Evolutionary conservation across 2,888 invertebrate species (phyloP), one percentile per base, ranked within the genome.

Genomic region (Phoenoteleia sp.): DNA sequence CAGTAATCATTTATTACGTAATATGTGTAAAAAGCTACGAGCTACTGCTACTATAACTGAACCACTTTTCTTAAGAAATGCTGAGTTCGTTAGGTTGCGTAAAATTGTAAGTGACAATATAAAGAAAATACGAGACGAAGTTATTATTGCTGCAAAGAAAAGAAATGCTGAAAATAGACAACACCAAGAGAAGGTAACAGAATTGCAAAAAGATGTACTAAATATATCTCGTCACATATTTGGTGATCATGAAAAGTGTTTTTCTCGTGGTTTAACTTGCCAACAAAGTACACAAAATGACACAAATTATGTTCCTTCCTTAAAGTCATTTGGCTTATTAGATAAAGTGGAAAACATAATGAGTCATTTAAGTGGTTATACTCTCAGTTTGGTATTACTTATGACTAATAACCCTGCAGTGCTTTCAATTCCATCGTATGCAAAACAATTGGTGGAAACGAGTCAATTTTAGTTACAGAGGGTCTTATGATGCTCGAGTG

Each of bases 381-480:
- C 81, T 7, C 5, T 23, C 0, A 85, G 81, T 56, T 58, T 81
- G 15, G 4, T 85, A 0, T 42, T 15, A 7, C n/a, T n/a, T n/a
- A n/a, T n/a, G n/a, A 84, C 64, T 5, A 81, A 62, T 33, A 84
- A 84, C 47, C 15, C 33, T 6, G 69, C 58, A 19, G 71, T 81
- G 11, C 33, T 3, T 81, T 66, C 45, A 85, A 81, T 45, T 25
- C 72, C 0, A 23, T 81, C 2, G 52, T 85, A 3, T 74, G 77
- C n/a, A 77, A 81, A 54, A 9, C 19, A 7, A 62, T 77, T 15
- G 67, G 72, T 9, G 77, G 77, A 81, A 85, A 39, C 60, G 84
- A 25, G n/a, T 76, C 2, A 49, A 74, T 39, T 85, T 58, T 23
- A 47, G 47, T 25, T 21, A 17, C 1, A 17, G 52, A 52, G 52